Base-by-base conservation (phyloP, 2,113 vertebrate genomes). In the Chloebia gouldiae region DNA sequence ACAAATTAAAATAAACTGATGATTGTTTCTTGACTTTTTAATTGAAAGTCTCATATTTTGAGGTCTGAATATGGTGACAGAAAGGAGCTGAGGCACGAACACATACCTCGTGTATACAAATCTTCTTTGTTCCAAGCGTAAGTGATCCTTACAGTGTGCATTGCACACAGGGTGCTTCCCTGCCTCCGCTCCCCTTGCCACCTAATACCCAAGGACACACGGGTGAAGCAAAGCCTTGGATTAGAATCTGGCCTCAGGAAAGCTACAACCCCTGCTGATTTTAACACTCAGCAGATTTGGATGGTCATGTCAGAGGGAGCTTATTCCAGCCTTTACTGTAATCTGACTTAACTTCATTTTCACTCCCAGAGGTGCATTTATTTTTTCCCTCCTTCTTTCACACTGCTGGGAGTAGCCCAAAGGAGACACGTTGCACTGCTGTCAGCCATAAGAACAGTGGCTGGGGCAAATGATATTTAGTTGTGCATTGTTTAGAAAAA, bases 281-380 rank as follows among this genome's bases (percentile, higher is more conserved):
- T 81, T 94, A 91, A 92, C 92, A 70, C 83, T 93, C 90, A 86
- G 90, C 79, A 68, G 88, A 79, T 97, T 91, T 81, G 59, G 63
- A 77, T 94, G 70, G 24, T 73, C 3, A 0, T 81, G 70, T 86
- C 76, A 81, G 88, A 44, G 65, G 70, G 45, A 86, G 91, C 78
- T 97, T 89, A 96, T 91, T 92, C 44, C 57, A 77, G 61, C 53
- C 47, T 90, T 88, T 13, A 23, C 11, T 63, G 33, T 92, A 95
- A 90, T 93, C 82, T 93, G 63, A 77, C 70, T 92, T 92, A 81
- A 44, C 61, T 95, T 95, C 20, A 10, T 89, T 96, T 93, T 85
- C 73, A 33, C 16, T 81, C 39, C 23, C 6, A 60, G 70, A 53
- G 35, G 23, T 70, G 35, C 27, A 4, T 71, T 72, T 88, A 39